phyloP scores from a whole-genome alignment of 2,113 vertebrate species.

The Passerina amoena region DNA sequence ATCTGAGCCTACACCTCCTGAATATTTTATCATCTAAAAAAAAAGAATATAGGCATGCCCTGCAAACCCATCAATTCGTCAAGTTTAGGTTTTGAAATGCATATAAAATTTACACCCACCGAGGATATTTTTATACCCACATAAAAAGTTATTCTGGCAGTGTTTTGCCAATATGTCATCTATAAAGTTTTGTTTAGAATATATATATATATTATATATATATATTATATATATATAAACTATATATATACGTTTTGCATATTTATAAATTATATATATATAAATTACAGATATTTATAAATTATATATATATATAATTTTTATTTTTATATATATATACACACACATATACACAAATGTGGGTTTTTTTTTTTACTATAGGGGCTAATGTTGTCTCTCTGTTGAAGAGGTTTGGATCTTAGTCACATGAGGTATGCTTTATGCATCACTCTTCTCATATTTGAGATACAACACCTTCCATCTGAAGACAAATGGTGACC shows the following conservation, averaged over 20 bases:
- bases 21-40: conserved; percentile 68
- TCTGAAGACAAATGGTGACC: neutral
- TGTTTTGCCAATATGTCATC: conserved; percentile 72
- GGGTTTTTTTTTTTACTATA: neutral
- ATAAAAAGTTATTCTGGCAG: conserved; percentile 70
- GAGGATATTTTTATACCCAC: conserved; percentile 72
- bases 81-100: conserved; percentile 72
- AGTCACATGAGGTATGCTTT: neutral
- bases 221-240: neutral
- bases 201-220: neutral
- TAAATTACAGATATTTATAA: neutral
- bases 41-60: conserved; percentile 28
- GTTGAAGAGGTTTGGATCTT: neutral
- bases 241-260: neutral
- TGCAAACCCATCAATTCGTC: conserved; percentile 64
- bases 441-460: neutral
- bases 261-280: neutral
- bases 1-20: conserved; percentile 59
- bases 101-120: conserved; percentile 67
- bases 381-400: neutral
- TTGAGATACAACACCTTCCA: neutral
- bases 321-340: no score
- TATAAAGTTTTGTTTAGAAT: conserved; percentile 69
- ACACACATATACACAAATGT: no score
- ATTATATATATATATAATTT: no score